A percentile compares a stretch with the other conserved stretches of the same genome.
Conservation (phyloP, 2,797 vertebrate genomes). For the Menidia menidia region DNA sequence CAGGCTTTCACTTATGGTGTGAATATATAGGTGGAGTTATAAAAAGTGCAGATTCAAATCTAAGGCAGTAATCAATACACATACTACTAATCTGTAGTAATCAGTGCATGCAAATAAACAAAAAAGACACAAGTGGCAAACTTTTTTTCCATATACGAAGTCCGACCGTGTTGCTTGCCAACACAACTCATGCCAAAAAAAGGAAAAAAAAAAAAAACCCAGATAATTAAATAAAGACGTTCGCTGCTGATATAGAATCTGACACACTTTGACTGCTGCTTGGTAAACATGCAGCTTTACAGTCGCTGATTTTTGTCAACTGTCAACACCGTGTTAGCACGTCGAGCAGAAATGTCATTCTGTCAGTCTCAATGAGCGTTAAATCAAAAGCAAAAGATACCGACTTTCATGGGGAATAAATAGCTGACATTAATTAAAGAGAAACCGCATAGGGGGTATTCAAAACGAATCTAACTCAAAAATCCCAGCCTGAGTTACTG, state of each 20-base stretch:
- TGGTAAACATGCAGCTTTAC: slow-evolving; percentile 26
- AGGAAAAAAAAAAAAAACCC: neutral
- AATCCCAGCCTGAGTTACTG: slow-evolving; percentile 3
- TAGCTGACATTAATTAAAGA: slow-evolving; percentile 61
- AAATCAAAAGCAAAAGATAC: slow-evolving; percentile 45
- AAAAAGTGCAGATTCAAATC: slow-evolving; percentile 7
- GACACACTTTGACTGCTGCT: slow-evolving; percentile 17
- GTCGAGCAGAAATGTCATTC: slow-evolving; percentile 53
- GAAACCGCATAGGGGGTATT: slow-evolving; percentile 38
- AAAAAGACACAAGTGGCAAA: neutral
- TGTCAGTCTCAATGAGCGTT: slow-evolving; percentile 58
- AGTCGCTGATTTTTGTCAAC: slow-evolving; percentile 23
- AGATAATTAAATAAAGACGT: slow-evolving; percentile 11
- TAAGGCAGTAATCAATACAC: slow-evolving; percentile 12
- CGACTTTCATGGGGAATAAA: slow-evolving; percentile 35
- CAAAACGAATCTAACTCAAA: slow-evolving; percentile 33
- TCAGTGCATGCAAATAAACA: slow-evolving; percentile 2
- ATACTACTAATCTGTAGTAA: slow-evolving; percentile 2
- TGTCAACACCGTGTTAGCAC: slow-evolving; percentile 57
- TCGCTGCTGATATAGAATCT: neutral
- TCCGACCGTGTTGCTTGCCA: neutral
- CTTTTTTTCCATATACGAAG: neutral
- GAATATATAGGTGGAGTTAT: slow-evolving; percentile 9
- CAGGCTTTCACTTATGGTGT: neutral
- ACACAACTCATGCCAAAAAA: slow-evolving; percentile 8